phyloP scores from a whole-genome alignment of 2,797 vertebrate species.

The Typhlichthys subterraneus region DNA sequence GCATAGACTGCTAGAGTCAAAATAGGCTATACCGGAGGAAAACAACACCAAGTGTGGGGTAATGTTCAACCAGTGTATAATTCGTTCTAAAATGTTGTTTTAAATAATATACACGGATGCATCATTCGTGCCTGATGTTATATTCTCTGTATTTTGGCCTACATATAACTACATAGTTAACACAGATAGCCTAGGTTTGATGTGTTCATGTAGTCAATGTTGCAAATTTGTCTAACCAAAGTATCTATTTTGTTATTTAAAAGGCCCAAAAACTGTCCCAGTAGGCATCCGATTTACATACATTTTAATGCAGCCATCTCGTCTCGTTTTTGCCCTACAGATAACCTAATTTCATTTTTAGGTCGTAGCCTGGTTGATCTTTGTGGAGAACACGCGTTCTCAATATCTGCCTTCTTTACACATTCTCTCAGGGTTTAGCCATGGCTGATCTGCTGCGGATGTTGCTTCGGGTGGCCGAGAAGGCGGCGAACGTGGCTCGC shows the following conservation, averaged over 20 bases:
- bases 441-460: slow-evolving; percentile 80
- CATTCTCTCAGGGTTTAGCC: slow-evolving; percentile 23
- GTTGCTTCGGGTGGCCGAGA: slow-evolving; percentile 80
- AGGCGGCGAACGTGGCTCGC: slow-evolving; percentile 81
- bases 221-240: not conserved
- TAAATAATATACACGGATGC: no score
- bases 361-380: slow-evolving; percentile 58
- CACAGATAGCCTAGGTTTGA: no score
- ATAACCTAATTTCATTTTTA: slow-evolving; percentile 65
- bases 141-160: no score
- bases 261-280: no score
- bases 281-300: slow-evolving; percentile 5
- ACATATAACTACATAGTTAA: no score
- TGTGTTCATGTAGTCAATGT: no score
- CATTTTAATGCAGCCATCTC: slow-evolving; percentile 29
- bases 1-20: not conserved
- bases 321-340: slow-evolving; percentile 24
- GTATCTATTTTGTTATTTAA: no score
- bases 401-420: not conserved
- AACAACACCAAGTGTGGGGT: not conserved
- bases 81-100: no score
- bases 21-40: not conserved
- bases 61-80: no score
- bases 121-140: no score
- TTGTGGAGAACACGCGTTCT: not conserved